Conservation (phyloP, 2,888 invertebrate genomes). For the Coenonympha arcania region DNA sequence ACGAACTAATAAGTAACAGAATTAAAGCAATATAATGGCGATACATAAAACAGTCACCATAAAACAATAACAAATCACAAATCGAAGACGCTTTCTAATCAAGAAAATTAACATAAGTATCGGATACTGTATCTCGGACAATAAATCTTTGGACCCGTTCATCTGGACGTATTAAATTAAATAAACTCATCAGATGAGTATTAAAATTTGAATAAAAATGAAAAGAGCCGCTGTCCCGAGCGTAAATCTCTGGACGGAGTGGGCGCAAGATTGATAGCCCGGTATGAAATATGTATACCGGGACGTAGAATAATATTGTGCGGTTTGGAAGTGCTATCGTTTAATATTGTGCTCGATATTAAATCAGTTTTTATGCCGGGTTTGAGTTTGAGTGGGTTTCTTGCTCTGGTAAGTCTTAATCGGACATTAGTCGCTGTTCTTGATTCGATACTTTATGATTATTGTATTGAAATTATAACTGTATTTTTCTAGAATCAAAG, state of each 20-base stretch:
- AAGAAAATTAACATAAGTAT: constrained; percentile 30
- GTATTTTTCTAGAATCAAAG: too few species aligned
- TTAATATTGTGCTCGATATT: constrained; percentile 7
- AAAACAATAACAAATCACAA: constrained; percentile 32
- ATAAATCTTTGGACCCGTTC: constrained; percentile 29
- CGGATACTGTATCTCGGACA: constrained; percentile 26
- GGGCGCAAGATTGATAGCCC: constrained; percentile 60
- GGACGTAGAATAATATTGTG: constrained; percentile 26
- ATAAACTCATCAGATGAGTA: constrained; percentile 48
- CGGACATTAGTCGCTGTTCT: not conserved
- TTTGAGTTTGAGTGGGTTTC: not conserved
- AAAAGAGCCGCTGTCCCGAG: constrained; percentile 39
- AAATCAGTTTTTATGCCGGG: constrained; percentile 1
- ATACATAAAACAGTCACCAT: constrained; percentile 27
- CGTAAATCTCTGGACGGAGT: constrained; percentile 47
- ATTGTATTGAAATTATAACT: too few species aligned
- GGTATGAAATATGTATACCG: constrained; percentile 49
- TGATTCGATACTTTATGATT: not conserved
- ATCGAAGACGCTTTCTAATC: constrained; percentile 27
- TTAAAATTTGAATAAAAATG: constrained; percentile 55
- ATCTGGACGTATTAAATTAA: constrained; percentile 33
- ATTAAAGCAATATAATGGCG: constrained; percentile 11
- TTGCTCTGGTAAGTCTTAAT: not conserved
- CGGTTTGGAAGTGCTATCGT: constrained; percentile 25
- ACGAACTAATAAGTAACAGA: constrained; percentile 1